These are phyloP conservation scores for Typhlichthys subterraneus DNA, from an alignment of 2,797 vertebrate species.

Conservation along the genomic window DNA sequence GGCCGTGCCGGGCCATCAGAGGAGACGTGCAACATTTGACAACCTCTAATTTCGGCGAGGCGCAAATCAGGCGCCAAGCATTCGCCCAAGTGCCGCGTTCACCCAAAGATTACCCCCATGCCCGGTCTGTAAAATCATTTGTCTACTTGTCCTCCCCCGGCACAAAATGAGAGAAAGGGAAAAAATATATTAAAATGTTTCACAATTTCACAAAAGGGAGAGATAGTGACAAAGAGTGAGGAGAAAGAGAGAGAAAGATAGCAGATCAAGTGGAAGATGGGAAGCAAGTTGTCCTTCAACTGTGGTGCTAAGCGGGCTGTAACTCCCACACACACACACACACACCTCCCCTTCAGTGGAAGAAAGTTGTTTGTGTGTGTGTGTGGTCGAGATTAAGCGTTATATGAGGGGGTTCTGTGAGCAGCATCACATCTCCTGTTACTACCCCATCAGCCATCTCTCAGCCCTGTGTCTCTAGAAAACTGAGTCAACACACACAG, in stretches of 20 bases:
- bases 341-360: background rate
- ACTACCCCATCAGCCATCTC: constrained; percentile 25
- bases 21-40: constrained; percentile 70
- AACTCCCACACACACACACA: background rate
- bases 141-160: constrained; percentile 68
- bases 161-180: constrained; percentile 38
- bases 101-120: constrained; percentile 75
- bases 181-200: constrained; percentile 25
- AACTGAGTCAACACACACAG: constrained; percentile 50
- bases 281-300: background rate
- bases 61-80: constrained; percentile 29
- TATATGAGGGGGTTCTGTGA: constrained; percentile 3
- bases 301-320: constrained; percentile 4
- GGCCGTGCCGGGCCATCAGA: constrained; percentile 66
- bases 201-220: constrained; percentile 3
- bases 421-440: constrained; percentile 18
- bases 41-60: constrained; percentile 71
- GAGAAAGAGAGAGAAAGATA: constrained; percentile 5
- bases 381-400: background rate
- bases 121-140: constrained; percentile 67
- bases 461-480: constrained; percentile 37
- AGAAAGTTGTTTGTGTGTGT: constrained; percentile 2
- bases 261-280: background rate
- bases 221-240: constrained; percentile 16
- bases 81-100: constrained; percentile 62